These are phyloP conservation scores for Arctopsyche grandis DNA, from an alignment of 1,140 invertebrate genomes.

Conservation along the genomic window DNA sequence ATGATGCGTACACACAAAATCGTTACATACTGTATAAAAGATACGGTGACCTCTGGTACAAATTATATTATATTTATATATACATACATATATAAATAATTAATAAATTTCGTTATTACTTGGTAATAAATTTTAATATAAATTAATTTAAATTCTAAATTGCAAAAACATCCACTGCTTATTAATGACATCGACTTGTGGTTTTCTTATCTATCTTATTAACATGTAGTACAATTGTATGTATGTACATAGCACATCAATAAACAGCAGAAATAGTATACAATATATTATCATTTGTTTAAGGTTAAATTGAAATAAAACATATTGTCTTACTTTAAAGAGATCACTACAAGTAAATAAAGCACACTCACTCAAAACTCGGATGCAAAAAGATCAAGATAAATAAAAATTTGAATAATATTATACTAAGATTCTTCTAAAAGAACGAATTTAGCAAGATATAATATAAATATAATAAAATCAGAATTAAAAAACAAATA, in stretches of 20 bases:
- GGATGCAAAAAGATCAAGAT: background rate
- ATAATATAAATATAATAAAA: background rate
- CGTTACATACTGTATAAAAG: background rate
- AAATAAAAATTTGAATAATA: too few species aligned
- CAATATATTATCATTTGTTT: slow-evolving; percentile 1
- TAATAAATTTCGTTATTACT: slow-evolving; percentile 1
- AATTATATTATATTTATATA: background rate
- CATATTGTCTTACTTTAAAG: slow-evolving; percentile 2
- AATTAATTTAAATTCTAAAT: background rate
- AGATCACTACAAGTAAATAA: slow-evolving; percentile 26
- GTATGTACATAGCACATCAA: background rate
- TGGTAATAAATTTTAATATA: slow-evolving; percentile 2
- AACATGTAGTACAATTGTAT: too few species aligned
- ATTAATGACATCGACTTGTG: background rate
- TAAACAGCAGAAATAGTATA: background rate
- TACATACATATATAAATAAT: background rate
- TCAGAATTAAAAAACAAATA: background rate
- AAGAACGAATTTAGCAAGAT: too few species aligned
- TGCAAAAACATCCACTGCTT: background rate
- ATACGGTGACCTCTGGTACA: background rate
- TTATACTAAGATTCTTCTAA: too few species aligned
- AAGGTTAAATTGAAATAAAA: background rate
- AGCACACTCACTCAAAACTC: background rate
- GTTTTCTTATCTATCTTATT: too few species aligned
- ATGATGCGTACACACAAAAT: background rate